Evolutionary conservation across 2,113 vertebrate species (phyloP).

Genomic region (Turdus rufiventris): DNA sequence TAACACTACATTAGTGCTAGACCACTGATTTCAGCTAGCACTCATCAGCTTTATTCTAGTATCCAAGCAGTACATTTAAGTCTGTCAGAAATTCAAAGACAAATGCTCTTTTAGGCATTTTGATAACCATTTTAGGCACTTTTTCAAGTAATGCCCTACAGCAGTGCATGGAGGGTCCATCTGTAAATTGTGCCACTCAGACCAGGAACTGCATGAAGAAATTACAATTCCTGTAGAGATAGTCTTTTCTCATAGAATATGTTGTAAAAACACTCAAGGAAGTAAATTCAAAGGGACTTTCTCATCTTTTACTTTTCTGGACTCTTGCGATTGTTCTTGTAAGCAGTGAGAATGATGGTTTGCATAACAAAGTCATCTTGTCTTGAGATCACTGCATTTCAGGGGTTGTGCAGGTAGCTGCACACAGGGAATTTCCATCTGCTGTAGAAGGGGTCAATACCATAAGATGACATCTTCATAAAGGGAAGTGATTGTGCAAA

Average conservation of each 20-base stretch:
- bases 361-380: background rate
- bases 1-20: background rate
- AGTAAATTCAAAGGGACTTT: background rate
- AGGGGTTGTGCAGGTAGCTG: background rate
- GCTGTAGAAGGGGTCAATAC: background rate
- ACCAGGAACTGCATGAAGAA: background rate
- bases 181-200: background rate
- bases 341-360: background rate
- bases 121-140: background rate
- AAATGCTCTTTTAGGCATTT: background rate
- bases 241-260: background rate
- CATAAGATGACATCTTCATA: constrained; percentile 17
- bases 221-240: background rate
- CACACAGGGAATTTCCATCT: background rate
- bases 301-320: background rate
- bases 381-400: background rate
- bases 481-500: constrained; percentile 41
- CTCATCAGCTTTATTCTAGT: background rate
- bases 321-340: background rate
- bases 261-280: background rate
- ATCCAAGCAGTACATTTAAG: background rate
- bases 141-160: background rate
- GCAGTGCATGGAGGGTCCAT: background rate
- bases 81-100: background rate
- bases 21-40: background rate